Evolutionary conservation across 2,888 invertebrate species (phyloP), one percentile per base, ranked within the genome.

Genomic region (Osmoderma eremita): DNA sequence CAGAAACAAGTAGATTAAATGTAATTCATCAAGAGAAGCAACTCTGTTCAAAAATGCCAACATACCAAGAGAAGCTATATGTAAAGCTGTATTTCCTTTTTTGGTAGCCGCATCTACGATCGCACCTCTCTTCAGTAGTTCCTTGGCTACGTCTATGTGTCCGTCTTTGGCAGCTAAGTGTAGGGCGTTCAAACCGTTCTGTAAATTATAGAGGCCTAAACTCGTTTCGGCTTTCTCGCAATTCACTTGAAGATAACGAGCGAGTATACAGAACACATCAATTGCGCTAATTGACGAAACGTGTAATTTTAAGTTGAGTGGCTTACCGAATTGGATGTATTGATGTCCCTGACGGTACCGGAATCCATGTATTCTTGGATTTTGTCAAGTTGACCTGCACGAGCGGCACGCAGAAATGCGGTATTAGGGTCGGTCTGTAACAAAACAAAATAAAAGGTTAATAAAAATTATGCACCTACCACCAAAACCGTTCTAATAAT

Each of bases 131-230:
- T 91, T 92, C 69, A 99, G 85, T 67, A 98, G 86, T 81, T 97
- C 97, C 73, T 90, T 89, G 45, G 97, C 98, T 71, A 99, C 95
- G 74, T 94, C 91, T 70, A 94, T 89, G 84, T 97, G 98, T 17
- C 98, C 98, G 86, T 98, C 98, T 85, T 98, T 98, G 67, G 98
- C 94, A 53, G 98, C 97, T 79, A 98, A 87, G 83, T 98, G 98
- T 73, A 98, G 87, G 41, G 98, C 98, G 82, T 98, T 99, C 75
- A 99, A 86, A 67, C 98, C 98, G 83, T 98, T 98, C 94, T 97
- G 85, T 20, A 86, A 68, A 36, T 63, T 38, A 64, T 58, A 49
- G 24, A 45, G 38, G 13, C 20, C 22, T 49, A 15, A 30, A 38
- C 24, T 50, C 30, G 50, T 50, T 50, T 50, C 30, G 24, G 12